phyloP scores from a whole-genome alignment of 2,113 vertebrate genomes.

The Pterocles gutturalis region DNA sequence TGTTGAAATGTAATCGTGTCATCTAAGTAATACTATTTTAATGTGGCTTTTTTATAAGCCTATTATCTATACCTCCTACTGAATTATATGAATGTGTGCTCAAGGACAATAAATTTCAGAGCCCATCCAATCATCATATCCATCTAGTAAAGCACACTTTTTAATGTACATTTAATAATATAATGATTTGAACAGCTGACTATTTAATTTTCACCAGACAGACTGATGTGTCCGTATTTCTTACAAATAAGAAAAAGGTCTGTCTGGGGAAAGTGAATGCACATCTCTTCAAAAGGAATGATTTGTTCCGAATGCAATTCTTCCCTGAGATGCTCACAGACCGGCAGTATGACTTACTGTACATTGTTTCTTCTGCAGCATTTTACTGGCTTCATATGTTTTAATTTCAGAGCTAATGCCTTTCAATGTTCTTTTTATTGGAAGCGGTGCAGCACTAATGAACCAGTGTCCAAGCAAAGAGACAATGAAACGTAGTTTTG shows the following conservation, averaged over 20 bases:
- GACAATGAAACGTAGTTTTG: background rate
- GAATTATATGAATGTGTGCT: background rate
- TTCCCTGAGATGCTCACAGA: background rate
- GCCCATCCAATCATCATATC: slow-evolving; percentile 9
- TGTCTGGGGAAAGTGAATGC: background rate
- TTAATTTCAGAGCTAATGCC: slow-evolving; percentile 51
- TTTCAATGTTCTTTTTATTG: slow-evolving; percentile 40
- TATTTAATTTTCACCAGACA: slow-evolving; percentile 43
- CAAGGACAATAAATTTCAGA: slow-evolving; percentile 43
- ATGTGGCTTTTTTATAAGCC: slow-evolving; percentile 39
- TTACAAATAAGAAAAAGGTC: slow-evolving; percentile 30
- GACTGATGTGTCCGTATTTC: slow-evolving; percentile 26
- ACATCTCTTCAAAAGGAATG: background rate
- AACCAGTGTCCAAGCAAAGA: background rate
- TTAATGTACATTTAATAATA: slow-evolving; percentile 44
- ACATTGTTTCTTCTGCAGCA: background rate
- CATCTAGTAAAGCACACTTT: slow-evolving; percentile 16
- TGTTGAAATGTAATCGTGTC: slow-evolving; percentile 25
- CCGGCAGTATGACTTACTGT: background rate
- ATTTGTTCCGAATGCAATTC: slow-evolving; percentile 29
- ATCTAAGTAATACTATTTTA: slow-evolving; percentile 34
- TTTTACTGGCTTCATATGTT: slow-evolving; percentile 20
- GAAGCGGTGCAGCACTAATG: slow-evolving; percentile 3
- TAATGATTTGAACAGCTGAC: slow-evolving; percentile 39
- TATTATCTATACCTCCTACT: slow-evolving; percentile 16